These are phyloP conservation scores for Channa argus DNA, from an alignment of 2,113 vertebrate genomes.

Conservation along the genomic window DNA sequence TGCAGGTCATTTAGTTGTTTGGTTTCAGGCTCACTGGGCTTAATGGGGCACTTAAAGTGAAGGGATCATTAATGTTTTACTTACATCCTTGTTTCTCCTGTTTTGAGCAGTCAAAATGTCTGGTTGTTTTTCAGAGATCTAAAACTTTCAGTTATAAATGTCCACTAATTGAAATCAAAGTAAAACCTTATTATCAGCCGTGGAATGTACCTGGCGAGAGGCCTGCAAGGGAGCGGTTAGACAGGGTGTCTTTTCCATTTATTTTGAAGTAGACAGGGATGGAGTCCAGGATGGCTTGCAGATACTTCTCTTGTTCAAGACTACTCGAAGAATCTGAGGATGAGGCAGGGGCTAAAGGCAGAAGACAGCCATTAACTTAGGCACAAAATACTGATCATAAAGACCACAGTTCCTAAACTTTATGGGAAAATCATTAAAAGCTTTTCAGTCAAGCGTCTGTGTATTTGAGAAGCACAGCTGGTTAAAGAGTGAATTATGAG, in stretches of 20 bases:
- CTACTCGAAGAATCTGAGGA: conserved; percentile 96
- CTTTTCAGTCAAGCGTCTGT: neutral
- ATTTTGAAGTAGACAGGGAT: conserved; percentile 92
- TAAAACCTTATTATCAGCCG: neutral
- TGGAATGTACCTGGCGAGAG: conserved; percentile 91
- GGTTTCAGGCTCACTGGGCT: neutral
- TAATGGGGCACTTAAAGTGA: neutral
- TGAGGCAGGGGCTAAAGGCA: conserved; percentile 78
- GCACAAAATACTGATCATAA: neutral
- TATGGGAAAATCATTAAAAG: neutral
- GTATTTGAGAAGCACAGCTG: neutral
- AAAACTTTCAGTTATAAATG: neutral
- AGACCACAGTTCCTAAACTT: neutral
- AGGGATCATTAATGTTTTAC: neutral
- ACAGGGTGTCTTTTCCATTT: conserved; percentile 88
- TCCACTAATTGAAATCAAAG: neutral
- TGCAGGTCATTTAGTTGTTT: conserved; percentile 7
- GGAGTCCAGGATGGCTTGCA: conserved; percentile 93
- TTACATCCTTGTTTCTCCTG: neutral
- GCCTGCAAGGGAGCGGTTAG: conserved; percentile 89
- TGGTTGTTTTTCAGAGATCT: neutral
- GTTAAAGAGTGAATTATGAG: too few species aligned
- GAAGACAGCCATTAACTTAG: conserved; percentile 6
- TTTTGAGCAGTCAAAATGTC: neutral
- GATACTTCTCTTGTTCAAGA: conserved; percentile 98